Evolutionary conservation across 2,113 vertebrate genomes (phyloP).

Genomic region (Rhabdornis inornatus): DNA sequence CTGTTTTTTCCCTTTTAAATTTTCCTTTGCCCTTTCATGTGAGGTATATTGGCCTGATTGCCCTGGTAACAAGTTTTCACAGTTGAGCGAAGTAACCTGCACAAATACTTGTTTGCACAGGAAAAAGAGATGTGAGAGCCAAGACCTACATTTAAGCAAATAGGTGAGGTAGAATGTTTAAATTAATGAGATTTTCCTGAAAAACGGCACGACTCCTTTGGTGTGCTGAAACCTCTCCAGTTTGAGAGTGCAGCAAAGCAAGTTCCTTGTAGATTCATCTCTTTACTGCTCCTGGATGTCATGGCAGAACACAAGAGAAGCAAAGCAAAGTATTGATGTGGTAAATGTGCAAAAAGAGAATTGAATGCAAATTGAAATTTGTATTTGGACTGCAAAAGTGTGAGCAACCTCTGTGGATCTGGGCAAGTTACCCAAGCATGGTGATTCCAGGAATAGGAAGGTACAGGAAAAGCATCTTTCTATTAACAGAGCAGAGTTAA

Average conservation of each 20-base stretch:
- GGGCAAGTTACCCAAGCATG: neutral
- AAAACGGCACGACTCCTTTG: neutral
- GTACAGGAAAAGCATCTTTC: neutral
- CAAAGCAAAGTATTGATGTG: neutral
- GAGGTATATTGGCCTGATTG: neutral
- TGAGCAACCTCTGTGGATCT: neutral
- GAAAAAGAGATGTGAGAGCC: neutral
- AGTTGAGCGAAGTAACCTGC: slow-evolving; percentile 14
- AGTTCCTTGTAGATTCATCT: neutral
- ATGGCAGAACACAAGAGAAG: neutral
- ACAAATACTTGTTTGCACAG: slow-evolving; percentile 53
- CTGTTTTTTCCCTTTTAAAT: neutral
- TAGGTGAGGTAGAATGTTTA: slow-evolving; percentile 36
- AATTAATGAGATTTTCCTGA: slow-evolving; percentile 33
- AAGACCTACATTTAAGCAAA: slow-evolving; percentile 46
- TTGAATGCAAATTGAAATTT: neutral
- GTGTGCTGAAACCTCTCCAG: neutral
- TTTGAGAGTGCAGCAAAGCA: neutral
- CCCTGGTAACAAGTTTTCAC: slow-evolving; percentile 41
- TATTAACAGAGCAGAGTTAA: neutral
- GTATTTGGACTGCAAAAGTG: neutral
- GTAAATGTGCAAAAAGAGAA: neutral
- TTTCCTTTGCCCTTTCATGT: slow-evolving; percentile 35
- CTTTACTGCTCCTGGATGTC: neutral
- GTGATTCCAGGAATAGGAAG: neutral